These are phyloP conservation scores for Nephrotoma appendiculata DNA, from an alignment of 2,888 invertebrate genomes.

Conservation along the genomic window DNA sequence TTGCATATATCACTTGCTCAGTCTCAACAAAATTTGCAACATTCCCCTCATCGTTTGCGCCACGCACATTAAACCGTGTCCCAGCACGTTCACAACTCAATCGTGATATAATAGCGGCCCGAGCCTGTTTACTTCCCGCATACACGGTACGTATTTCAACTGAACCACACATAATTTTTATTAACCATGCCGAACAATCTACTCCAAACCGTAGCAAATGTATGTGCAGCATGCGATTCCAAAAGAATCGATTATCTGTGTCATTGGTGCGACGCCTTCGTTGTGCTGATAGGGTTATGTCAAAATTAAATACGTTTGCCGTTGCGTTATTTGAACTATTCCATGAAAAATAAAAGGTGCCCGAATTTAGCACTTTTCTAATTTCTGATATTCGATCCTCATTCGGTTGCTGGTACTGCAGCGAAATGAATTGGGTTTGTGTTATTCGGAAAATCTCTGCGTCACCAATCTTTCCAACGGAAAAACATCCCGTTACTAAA, in stretches of 20 bases:
- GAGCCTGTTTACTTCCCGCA: conserved; percentile 85
- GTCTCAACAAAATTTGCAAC: conserved; percentile 99
- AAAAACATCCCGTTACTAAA: conserved; percentile 89
- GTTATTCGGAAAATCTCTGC: conserved; percentile 92
- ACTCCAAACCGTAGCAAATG: conserved; percentile 86
- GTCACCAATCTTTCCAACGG: conserved; percentile 89
- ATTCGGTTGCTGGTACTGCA: conserved; percentile 52
- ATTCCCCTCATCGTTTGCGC: conserved; percentile 98
- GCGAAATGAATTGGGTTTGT: conserved; percentile 78
- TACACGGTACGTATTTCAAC: conserved; percentile 98
- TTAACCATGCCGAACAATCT: conserved; percentile 78
- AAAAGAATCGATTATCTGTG: conserved; percentile 94
- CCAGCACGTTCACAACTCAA: conserved; percentile 96
- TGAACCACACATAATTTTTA: conserved; percentile 94
- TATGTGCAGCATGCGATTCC: conserved; percentile 93
- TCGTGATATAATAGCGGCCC: conserved; percentile 89
- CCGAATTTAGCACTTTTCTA: conserved; percentile 88
- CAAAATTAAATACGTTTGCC: conserved; percentile 40
- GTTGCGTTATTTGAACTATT: conserved; percentile 28
- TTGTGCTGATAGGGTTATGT: conserved; percentile 90
- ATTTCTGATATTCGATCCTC: conserved; percentile 44
- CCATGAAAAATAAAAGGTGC: conserved; percentile 96
- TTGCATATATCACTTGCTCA: conserved; percentile 89
- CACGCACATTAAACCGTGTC: conserved; percentile 89
- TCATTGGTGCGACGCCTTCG: conserved; percentile 61